A percentile compares a stretch with the other conserved stretches of the same genome.
phyloP scores from a whole-genome alignment of 2,797 vertebrate genomes.

The Rhinoraja longicauda region DNA sequence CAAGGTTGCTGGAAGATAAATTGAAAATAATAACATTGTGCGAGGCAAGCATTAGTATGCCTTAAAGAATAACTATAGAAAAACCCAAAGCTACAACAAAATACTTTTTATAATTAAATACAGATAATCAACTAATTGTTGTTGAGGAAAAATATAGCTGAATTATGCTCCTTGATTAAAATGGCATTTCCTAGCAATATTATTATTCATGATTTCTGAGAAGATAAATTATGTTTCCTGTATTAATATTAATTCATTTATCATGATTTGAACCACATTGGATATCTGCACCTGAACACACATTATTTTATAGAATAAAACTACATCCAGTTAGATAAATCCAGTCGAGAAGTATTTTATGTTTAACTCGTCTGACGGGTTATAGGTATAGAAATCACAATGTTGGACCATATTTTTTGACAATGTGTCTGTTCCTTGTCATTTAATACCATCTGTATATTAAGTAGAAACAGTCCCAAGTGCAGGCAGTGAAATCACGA shows the following conservation, averaged over 20 bases:
- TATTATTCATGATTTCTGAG: no score
- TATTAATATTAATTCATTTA: neutral
- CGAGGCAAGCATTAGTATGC: neutral
- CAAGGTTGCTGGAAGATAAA: neutral
- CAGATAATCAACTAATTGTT: neutral
- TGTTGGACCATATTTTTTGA: neutral
- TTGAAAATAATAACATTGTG: neutral
- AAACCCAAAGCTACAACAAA: neutral
- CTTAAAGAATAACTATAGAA: neutral
- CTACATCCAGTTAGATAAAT: neutral
- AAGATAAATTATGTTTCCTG: neutral
- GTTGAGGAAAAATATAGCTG: neutral
- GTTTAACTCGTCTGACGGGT: neutral
- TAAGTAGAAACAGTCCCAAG: neutral
- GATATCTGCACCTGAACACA: neutral
- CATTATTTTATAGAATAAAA: neutral
- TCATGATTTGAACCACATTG: neutral
- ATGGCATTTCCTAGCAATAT: neutral
- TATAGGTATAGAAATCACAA: neutral
- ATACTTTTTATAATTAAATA: neutral
- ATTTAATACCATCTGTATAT: constrained; percentile 2
- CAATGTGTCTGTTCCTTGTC: neutral
- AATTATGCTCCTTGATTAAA: neutral
- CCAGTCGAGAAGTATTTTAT: neutral
- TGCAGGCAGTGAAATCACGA: neutral